Evolutionary conservation across 2,888 invertebrate genomes (phyloP).

Genomic region (Strigamia crassipes): DNA sequence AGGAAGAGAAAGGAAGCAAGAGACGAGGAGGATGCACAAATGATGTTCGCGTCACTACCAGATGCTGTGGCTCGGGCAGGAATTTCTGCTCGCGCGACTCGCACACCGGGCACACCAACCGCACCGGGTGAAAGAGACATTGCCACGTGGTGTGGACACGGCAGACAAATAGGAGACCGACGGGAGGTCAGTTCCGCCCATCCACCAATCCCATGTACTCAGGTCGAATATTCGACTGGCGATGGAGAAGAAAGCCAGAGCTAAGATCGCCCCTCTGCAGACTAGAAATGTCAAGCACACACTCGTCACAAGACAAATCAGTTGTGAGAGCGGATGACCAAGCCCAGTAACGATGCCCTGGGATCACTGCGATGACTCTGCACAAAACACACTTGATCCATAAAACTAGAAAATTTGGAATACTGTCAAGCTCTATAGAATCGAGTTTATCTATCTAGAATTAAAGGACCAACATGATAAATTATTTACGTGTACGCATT

Average conservation of each 20-base stretch:
- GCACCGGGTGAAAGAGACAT: background rate
- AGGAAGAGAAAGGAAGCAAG: background rate
- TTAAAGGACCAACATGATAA: background rate
- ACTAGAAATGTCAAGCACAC: constrained; percentile 26
- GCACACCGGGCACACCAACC: background rate
- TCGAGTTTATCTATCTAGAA: too few relatives aligned
- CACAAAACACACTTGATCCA: background rate
- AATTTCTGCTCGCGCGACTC: constrained; percentile 29
- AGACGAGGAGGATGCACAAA: background rate
- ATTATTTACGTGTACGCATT: background rate
- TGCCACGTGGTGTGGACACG: constrained; percentile 35
- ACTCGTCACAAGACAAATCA: constrained; percentile 27
- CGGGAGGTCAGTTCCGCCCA: constrained; percentile 15
- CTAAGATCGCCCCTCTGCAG: background rate
- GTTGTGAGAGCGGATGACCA: constrained; percentile 7
- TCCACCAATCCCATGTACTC: background rate
- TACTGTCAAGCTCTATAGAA: background rate
- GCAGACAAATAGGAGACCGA: constrained; percentile 28
- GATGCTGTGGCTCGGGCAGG: constrained; percentile 2
- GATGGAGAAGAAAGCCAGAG: background rate
- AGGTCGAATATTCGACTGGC: background rate
- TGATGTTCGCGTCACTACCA: constrained; percentile 29
- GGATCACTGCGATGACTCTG: background rate
- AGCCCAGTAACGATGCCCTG: background rate
- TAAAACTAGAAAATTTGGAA: background rate